phyloP scores from a whole-genome alignment of 2,888 invertebrate species.

The Pogonocherus hispidulus region DNA sequence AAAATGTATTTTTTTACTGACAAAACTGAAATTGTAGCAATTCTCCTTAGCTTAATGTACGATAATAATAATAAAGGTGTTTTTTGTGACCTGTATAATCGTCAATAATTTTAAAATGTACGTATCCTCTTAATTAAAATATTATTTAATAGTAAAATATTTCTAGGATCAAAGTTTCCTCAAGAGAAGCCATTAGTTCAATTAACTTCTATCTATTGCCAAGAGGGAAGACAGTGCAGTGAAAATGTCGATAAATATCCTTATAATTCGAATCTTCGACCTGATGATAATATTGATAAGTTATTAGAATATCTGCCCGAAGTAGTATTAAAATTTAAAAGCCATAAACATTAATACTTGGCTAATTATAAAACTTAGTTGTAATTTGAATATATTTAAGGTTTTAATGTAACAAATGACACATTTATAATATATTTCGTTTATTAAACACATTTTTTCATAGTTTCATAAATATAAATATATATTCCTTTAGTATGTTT shows the following conservation, averaged over 20 bases:
- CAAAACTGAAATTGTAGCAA: too few relatives aligned
- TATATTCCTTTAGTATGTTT: background rate
- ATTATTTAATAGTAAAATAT: too few relatives aligned
- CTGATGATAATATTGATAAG: constrained; percentile 59
- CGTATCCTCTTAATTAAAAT: too few relatives aligned
- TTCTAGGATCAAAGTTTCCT: constrained; percentile 70
- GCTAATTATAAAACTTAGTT: background rate
- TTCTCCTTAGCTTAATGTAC: too few relatives aligned
- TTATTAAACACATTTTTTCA: background rate
- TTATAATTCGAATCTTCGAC: constrained; percentile 60
- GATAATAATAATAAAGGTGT: too few relatives aligned
- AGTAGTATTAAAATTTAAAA: constrained; percentile 53
- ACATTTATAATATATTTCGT: background rate
- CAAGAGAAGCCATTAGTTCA: constrained; percentile 71
- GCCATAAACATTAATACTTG: constrained; percentile 45
- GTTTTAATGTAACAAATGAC: background rate
- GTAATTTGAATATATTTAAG: background rate
- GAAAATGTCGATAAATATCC: constrained; percentile 56
- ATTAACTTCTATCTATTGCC: constrained; percentile 73
- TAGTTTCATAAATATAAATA: background rate
- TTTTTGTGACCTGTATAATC: too few relatives aligned
- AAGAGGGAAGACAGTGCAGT: constrained; percentile 54
- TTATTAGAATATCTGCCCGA: constrained; percentile 57
- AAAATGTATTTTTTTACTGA: too few relatives aligned
- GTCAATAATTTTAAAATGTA: too few relatives aligned